Conservation (phyloP, 1,140 invertebrate species). For the Metopolophium dirhodum region DNA sequence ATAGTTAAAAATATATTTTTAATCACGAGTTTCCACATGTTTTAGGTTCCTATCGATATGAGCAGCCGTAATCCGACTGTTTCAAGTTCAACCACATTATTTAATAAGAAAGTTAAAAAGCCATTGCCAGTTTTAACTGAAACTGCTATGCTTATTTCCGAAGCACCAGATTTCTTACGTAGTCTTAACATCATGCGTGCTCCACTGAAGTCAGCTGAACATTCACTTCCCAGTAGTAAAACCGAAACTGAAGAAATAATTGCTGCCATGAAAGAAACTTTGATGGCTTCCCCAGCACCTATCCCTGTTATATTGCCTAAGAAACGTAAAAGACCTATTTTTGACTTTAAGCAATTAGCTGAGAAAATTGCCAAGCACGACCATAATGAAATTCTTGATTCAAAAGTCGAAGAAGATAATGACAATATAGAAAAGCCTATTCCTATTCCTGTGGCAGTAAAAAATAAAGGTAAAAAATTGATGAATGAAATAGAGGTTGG, state of each 20-base stretch:
- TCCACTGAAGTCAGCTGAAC: conserved; percentile 25
- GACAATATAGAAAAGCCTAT: neutral
- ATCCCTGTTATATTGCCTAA: conserved; percentile 37
- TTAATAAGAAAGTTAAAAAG: conserved; percentile 50
- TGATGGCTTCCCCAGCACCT: conserved; percentile 51
- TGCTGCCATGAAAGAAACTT: conserved; percentile 58
- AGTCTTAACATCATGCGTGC: conserved; percentile 48
- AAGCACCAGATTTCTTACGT: conserved; percentile 49
- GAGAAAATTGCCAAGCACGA: conserved; percentile 54
- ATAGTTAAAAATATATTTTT: neutral
- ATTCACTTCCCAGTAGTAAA: conserved; percentile 7
- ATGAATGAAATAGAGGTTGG: conserved; percentile 50
- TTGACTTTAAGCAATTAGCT: conserved; percentile 41
- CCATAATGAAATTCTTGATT: conserved; percentile 50
- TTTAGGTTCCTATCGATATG: conserved; percentile 52
- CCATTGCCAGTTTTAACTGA: conserved; percentile 24
- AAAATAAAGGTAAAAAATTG: conserved; percentile 46
- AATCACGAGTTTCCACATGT: neutral
- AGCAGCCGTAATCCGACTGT: conserved; percentile 53
- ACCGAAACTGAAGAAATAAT: conserved; percentile 58
- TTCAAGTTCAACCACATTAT: conserved; percentile 46
- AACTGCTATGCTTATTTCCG: conserved; percentile 30
- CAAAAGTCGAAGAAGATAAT: neutral
- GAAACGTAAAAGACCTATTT: conserved; percentile 40
- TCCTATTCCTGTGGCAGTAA: neutral